phyloP scores from a whole-genome alignment of 2,797 vertebrate species.

The Philypnodon macrostomus region DNA sequence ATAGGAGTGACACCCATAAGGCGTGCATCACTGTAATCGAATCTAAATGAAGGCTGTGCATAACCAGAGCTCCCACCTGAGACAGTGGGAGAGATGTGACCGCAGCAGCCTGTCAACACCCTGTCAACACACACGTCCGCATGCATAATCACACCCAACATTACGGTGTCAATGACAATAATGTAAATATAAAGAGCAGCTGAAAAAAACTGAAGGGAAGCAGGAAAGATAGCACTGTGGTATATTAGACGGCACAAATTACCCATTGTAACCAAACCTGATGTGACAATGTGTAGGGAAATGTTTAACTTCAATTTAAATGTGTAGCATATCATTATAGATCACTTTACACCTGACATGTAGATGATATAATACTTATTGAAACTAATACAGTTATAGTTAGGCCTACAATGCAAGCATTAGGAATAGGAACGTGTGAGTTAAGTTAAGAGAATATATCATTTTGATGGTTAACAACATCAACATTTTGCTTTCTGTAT shows the following conservation, averaged over 20 bases:
- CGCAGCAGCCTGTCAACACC: slow-evolving; percentile 75
- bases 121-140: slow-evolving; percentile 76
- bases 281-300: slow-evolving; percentile 47
- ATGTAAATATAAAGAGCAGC: slow-evolving; percentile 75
- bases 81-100: slow-evolving; percentile 74
- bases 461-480: too few relatives aligned
- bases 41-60: slow-evolving; percentile 83
- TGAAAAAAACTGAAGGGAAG: slow-evolving; percentile 33
- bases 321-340: slow-evolving; percentile 22
- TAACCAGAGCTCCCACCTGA: slow-evolving; percentile 78
- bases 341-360: slow-evolving; percentile 14
- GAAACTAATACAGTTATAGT: too few relatives aligned
- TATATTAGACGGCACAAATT: slow-evolving; percentile 21
- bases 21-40: slow-evolving; percentile 82
- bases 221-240: slow-evolving; percentile 26
- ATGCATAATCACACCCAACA: slow-evolving; percentile 81
- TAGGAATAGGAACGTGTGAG: too few relatives aligned
- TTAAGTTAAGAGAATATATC: too few relatives aligned
- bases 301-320: slow-evolving; percentile 46
- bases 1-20: slow-evolving; percentile 85
- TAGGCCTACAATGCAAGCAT: too few relatives aligned
- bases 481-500: too few relatives aligned
- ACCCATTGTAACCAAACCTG: slow-evolving; percentile 27
- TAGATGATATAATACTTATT: slow-evolving; percentile 29
- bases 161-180: slow-evolving; percentile 77